Evolutionary conservation across 2,888 invertebrate genomes (phyloP).

Genomic region (Metellina segmentata): DNA sequence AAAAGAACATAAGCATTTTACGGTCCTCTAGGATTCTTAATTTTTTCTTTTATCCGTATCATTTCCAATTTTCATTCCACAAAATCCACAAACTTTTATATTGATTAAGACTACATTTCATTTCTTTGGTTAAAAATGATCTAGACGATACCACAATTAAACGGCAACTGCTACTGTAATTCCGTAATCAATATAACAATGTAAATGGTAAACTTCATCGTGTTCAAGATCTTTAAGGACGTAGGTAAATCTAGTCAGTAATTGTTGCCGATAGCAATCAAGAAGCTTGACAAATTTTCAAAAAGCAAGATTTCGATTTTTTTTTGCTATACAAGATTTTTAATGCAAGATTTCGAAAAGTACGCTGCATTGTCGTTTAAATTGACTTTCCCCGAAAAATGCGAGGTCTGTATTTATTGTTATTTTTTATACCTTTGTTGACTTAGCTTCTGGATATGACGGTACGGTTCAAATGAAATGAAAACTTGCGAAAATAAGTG

Average conservation of each 20-base stretch:
- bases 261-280: conserved; percentile 65
- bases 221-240: conserved; percentile 23
- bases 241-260: conserved; percentile 31
- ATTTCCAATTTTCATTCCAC: too few species aligned
- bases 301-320: conserved; percentile 59
- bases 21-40: too few species aligned
- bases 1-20: too few species aligned
- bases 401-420: conserved; percentile 2
- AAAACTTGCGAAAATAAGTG: conserved; percentile 36
- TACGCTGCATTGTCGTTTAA: conserved; percentile 47
- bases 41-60: too few species aligned
- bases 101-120: too few species aligned
- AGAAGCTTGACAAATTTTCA: conserved; percentile 48
- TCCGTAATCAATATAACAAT: conserved; percentile 69
- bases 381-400: conserved; percentile 39
- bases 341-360: conserved; percentile 59
- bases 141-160: too few species aligned
- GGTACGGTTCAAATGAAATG: conserved; percentile 30
- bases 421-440: conserved; percentile 26
- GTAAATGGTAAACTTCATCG: conserved; percentile 46
- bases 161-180: conserved; percentile 58
- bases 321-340: too few species aligned
- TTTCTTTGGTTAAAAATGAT: too few species aligned
- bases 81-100: too few species aligned
- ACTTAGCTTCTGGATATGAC: conserved; percentile 55